Evolutionary conservation across 2,113 vertebrate species (phyloP), one percentile per base, ranked within the genome.

Genomic region (Barbus barbus): DNA sequence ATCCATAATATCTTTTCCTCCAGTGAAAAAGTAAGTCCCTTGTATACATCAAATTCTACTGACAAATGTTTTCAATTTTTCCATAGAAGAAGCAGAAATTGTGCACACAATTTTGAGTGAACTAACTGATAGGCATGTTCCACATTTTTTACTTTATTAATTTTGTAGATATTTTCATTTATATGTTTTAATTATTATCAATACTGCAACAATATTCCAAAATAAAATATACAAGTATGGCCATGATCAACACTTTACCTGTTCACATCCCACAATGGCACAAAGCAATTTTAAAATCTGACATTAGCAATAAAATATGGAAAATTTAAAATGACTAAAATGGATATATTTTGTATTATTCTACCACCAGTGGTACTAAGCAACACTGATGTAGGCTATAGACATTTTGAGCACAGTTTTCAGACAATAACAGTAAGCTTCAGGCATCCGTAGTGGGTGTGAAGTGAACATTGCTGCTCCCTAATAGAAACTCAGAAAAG

Each of bases 401-500:
- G 67, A 9, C 65, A n/a, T 71, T 38, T 65, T 69, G 9, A 69
- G 18, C 65, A 72, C 38, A 73, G 24, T 76, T 53, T 53, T 53
- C 46, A 76, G 73, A 38, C n/a, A 33, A 18, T 12, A n/a, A n/a
- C 60, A 44, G 18, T 20, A 60, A 14, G 14, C 5, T 72, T 41
- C 56, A 18, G 38, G 72, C 31, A 28, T 28, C 38, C 11, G 9
- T 18, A 26, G 75, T 26, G 20, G 20, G 11, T 71, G 58, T 26
- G 56, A 73, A 22, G 41, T 63, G 53, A 65, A 79, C 84, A 65
- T 36, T 63, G 22, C 67, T 73, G 63, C 26, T 67, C 3, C 26
- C 36, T 58, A 65, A 82, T 58, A 76, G 77, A 83, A 28, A 56
- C 36, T 38, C 46, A 51, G 44, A 13, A 84, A 61, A 73, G 31